Conservation (phyloP, 2,113 vertebrate species). For the Neopipo cinnamomea region DNA sequence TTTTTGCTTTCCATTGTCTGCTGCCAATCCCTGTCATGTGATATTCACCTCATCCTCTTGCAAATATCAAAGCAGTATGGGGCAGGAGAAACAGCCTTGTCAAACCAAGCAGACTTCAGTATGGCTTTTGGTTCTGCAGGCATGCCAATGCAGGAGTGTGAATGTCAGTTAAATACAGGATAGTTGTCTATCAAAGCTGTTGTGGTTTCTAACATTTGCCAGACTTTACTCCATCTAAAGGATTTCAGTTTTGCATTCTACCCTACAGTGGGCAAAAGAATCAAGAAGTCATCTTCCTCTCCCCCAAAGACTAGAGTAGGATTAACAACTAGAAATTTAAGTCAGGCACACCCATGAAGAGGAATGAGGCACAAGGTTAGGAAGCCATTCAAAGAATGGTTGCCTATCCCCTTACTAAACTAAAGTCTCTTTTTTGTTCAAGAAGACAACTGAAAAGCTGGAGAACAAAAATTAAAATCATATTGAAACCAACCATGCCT, state of each 20-base stretch:
- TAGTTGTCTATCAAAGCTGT: background rate
- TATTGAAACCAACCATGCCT: slow-evolving; percentile 32
- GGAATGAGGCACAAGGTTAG: slow-evolving; percentile 46
- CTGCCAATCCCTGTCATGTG: slow-evolving; percentile 4
- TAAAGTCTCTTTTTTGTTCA: slow-evolving; percentile 23
- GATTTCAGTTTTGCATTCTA: background rate
- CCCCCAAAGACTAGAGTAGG: background rate
- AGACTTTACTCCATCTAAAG: background rate
- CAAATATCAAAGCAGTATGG: background rate
- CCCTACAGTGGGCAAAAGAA: background rate
- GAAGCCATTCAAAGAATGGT: slow-evolving; percentile 36
- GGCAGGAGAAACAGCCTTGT: background rate
- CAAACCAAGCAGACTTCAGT: background rate
- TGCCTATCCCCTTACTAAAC: slow-evolving; percentile 26
- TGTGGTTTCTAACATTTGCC: slow-evolving; percentile 19
- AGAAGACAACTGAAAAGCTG: slow-evolving; percentile 32
- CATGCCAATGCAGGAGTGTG: rapidly evolving
- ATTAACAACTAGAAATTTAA: slow-evolving; percentile 43
- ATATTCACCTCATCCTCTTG: background rate
- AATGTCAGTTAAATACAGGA: background rate
- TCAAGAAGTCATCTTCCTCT: background rate
- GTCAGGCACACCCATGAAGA: slow-evolving; percentile 34
- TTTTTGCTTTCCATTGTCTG: slow-evolving; percentile 27
- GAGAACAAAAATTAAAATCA: slow-evolving; percentile 44
- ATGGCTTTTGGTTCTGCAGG: background rate